Conservation (phyloP, 2,113 vertebrate species). For the Callionymus lyra region DNA sequence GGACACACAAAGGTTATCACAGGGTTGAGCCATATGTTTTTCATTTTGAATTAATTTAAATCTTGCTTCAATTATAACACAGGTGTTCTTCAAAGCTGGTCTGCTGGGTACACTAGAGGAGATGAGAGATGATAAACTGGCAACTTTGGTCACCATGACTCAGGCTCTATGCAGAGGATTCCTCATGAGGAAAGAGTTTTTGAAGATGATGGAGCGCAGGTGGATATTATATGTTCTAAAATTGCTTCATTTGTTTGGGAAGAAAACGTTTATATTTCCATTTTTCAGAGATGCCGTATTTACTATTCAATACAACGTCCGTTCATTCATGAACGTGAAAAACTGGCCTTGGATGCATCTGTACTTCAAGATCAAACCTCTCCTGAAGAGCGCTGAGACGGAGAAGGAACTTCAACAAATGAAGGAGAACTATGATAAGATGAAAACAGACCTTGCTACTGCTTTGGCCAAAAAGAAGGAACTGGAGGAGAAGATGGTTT, state of each 20-base stretch:
- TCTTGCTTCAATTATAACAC: not conserved
- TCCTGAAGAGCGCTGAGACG: slow-evolving; percentile 69
- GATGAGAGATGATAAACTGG: slow-evolving; percentile 86
- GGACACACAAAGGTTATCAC: slow-evolving; percentile 73
- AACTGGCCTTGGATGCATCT: slow-evolving; percentile 68
- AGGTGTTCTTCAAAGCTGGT: slow-evolving; percentile 96
- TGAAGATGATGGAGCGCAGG: slow-evolving; percentile 64
- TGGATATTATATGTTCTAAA: slow-evolving; percentile 1
- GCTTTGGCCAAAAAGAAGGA: slow-evolving; percentile 66
- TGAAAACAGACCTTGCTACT: slow-evolving; percentile 71
- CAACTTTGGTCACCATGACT: slow-evolving; percentile 65
- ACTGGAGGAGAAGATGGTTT: slow-evolving; percentile 67
- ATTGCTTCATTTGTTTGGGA: not conserved
- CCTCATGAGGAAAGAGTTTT: slow-evolving; percentile 60
- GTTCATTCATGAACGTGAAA: slow-evolving; percentile 71
- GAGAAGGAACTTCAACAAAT: slow-evolving; percentile 64
- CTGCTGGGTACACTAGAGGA: slow-evolving; percentile 84
- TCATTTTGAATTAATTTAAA: too few relatives aligned
- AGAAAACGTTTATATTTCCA: not conserved
- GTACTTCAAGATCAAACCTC: slow-evolving; percentile 68
- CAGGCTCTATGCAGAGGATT: slow-evolving; percentile 58
- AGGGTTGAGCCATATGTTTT: not conserved
- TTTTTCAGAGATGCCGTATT: slow-evolving; percentile 70
- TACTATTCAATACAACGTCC: slow-evolving; percentile 78
- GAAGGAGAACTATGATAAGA: slow-evolving; percentile 77